Percentiles rank a stretch among this genome's conserved stretches.
These are phyloP conservation scores for Sorex fumeus DNA, from an alignment of 2,113 vertebrate genomes.

Conservation along the genomic window DNA sequence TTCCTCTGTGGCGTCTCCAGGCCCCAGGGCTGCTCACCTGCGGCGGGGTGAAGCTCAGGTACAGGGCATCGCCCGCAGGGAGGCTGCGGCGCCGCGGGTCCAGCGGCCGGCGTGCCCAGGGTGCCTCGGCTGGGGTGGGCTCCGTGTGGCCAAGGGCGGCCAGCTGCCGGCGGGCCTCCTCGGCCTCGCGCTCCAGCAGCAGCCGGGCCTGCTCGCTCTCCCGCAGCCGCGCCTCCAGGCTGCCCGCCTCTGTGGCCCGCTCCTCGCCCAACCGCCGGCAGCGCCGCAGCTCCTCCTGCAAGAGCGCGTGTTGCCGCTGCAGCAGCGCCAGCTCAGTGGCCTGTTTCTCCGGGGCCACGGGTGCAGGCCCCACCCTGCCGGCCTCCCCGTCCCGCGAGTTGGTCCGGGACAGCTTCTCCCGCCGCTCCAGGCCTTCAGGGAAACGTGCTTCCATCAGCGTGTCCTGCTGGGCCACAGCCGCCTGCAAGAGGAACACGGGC, in stretches of 20 bases:
- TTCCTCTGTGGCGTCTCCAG: accelerated
- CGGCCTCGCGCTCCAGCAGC: constrained; percentile 89
- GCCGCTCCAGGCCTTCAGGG: constrained; percentile 85
- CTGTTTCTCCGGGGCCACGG: constrained; percentile 81
- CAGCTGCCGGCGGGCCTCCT: constrained; percentile 89
- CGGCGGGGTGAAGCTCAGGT: constrained; percentile 85
- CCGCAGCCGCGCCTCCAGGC: constrained; percentile 90
- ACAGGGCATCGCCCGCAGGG: constrained; percentile 86
- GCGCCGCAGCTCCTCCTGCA: constrained; percentile 94
- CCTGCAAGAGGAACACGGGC: constrained; percentile 83
- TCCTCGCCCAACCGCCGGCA: constrained; percentile 88
- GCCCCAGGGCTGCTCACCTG: constrained; percentile 51
- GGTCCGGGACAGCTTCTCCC: constrained; percentile 85
- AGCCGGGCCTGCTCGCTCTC: constrained; percentile 91
- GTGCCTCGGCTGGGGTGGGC: constrained; percentile 70
- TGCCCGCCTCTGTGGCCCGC: constrained; percentile 78
- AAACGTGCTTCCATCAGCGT: constrained; percentile 91
- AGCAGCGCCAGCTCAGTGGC: constrained; percentile 90
- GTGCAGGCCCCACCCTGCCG: neutral
- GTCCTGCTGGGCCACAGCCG: constrained; percentile 93
- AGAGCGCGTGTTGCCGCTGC: constrained; percentile 92
- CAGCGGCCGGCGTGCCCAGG: constrained; percentile 74
- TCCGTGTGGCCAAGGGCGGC: constrained; percentile 84
- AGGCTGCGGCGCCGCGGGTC: constrained; percentile 87
- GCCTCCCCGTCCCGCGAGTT: constrained; percentile 86